Evolutionary conservation across 2,888 invertebrate species (phyloP).

Genomic region (Sussaba pulchella): DNA sequence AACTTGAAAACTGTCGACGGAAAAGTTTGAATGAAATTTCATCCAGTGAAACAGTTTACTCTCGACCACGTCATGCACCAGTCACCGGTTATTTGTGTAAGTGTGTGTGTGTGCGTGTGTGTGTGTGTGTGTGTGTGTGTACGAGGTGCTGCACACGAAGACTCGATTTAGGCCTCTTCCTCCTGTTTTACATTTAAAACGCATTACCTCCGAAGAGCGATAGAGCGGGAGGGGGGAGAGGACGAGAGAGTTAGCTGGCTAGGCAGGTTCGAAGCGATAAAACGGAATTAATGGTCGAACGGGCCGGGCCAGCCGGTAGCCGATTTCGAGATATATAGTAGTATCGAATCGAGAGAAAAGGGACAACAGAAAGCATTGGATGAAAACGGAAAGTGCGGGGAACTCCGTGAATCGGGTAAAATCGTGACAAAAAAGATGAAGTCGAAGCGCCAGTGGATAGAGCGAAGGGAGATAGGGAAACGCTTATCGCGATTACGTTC

Average conservation of each 20-base stretch:
- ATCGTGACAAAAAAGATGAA: slow-evolving; percentile 51
- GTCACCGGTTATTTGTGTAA: slow-evolving; percentile 21
- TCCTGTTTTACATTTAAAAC: slow-evolving; percentile 84
- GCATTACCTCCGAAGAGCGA: slow-evolving; percentile 77
- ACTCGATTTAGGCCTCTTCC: slow-evolving; percentile 79
- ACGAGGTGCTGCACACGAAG: slow-evolving; percentile 34
- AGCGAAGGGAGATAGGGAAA: slow-evolving; percentile 46
- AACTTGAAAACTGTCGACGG: slow-evolving; percentile 60
- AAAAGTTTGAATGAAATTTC: slow-evolving; percentile 82
- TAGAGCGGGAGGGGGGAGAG: slow-evolving; percentile 17
- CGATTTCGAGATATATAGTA: slow-evolving; percentile 80
- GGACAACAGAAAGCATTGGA: slow-evolving; percentile 39
- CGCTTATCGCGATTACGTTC: slow-evolving; percentile 70
- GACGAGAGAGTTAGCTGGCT: slow-evolving; percentile 33
- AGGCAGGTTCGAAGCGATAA: slow-evolving; percentile 82
- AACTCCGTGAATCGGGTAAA: slow-evolving; percentile 54
- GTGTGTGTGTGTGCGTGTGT: slow-evolving; percentile 6
- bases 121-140: too few species aligned
- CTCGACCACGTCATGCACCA: slow-evolving; percentile 39
- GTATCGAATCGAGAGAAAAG: slow-evolving; percentile 73
- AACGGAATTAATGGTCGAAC: slow-evolving; percentile 83
- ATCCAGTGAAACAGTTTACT: slow-evolving; percentile 75
- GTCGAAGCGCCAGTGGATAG: slow-evolving; percentile 60
- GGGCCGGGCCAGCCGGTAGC: slow-evolving; percentile 67
- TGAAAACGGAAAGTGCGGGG: slow-evolving; percentile 61